phyloP scores from a whole-genome alignment of 2,797 vertebrate genomes.

The Ibycter americanus region DNA sequence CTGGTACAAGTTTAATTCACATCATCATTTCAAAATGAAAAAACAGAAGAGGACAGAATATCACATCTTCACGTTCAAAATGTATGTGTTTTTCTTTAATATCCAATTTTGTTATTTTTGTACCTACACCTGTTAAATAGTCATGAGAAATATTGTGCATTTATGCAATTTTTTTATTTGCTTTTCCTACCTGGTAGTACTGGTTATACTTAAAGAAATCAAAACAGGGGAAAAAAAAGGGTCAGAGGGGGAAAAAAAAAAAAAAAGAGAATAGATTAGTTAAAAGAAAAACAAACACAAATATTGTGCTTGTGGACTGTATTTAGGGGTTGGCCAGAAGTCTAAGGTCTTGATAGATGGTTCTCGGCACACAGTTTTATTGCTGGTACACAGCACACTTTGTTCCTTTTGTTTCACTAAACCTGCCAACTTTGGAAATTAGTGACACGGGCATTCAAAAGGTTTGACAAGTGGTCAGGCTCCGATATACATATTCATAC shows the following conservation, averaged over 20 bases:
- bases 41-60: background rate
- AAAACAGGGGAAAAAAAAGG: background rate
- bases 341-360: background rate
- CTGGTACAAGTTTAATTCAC: conserved; percentile 42
- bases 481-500: conserved; percentile 36
- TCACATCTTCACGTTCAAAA: background rate
- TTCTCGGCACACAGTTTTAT: background rate
- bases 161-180: background rate
- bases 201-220: background rate
- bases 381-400: conserved; percentile 34
- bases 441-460: conserved; percentile 30
- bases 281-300: background rate
- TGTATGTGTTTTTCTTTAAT: background rate
- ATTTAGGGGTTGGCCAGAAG: conserved; percentile 1
- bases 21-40: conserved; percentile 18
- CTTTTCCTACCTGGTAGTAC: background rate
- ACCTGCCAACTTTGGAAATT: conserved; percentile 53
- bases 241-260: background rate
- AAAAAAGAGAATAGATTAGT: background rate
- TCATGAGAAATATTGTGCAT: background rate
- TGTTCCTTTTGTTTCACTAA: conserved; percentile 49
- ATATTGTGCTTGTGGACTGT: background rate
- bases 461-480: conserved; percentile 47
- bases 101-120: background rate
- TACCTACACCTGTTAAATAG: background rate